Conservation (phyloP, 2,113 vertebrate species). For the Seriola quinqueradiata region DNA sequence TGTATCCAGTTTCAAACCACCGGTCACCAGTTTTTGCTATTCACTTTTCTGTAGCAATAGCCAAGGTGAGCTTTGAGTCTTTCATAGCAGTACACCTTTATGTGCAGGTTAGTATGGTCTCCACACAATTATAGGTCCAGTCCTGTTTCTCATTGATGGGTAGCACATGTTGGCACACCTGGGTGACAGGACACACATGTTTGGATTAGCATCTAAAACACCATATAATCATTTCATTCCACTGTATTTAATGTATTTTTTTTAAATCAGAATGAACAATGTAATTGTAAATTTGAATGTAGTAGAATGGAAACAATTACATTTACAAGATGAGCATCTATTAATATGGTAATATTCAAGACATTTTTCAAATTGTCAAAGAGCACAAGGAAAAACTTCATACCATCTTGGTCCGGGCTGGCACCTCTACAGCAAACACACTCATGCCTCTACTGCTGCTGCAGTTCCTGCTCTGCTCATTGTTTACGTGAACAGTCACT, state of each 20-base stretch:
- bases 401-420: slow-evolving; percentile 90
- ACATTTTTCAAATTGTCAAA: background rate
- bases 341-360: background rate
- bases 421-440: slow-evolving; percentile 94
- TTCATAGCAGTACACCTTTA: slow-evolving; percentile 9
- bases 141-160: slow-evolving; percentile 89
- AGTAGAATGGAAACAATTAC: background rate
- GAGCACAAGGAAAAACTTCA: background rate
- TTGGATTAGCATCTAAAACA: background rate
- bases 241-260: background rate
- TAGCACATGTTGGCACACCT: slow-evolving; percentile 95
- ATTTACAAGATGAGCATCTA: background rate
- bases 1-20: background rate
- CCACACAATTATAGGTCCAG: slow-evolving; percentile 90
- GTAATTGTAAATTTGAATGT: background rate
- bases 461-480: slow-evolving; percentile 92
- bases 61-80: background rate
- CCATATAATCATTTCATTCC: background rate
- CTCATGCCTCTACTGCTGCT: slow-evolving; percentile 89
- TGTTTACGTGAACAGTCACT: slow-evolving; percentile 92
- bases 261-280: background rate
- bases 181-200: slow-evolving; percentile 43
- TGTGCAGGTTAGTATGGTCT: slow-evolving; percentile 84
- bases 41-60: background rate
- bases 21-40: background rate